A percentile compares a stretch with the other conserved stretches of the same genome.
Evolutionary conservation across 2,113 vertebrate species (phyloP).

Genomic region (Pachyramphus minor): DNA sequence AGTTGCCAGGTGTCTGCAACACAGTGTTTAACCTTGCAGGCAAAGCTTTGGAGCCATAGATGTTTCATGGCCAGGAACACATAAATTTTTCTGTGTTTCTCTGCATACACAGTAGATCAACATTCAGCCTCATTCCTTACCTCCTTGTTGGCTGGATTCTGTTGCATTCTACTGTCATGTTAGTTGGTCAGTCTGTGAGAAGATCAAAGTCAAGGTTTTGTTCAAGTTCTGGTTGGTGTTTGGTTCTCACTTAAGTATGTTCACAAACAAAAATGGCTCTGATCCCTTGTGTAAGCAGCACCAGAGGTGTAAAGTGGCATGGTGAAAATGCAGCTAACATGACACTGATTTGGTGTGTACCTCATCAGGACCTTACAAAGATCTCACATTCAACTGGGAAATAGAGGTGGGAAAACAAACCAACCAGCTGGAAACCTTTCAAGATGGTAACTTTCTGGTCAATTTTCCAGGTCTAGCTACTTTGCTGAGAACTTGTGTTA

Average conservation of each 20-base stretch:
- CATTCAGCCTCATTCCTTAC: background rate
- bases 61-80: background rate
- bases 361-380: background rate
- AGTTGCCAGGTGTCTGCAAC: background rate
- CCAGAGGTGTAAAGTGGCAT: background rate
- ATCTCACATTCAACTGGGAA: background rate
- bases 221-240: background rate
- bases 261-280: background rate
- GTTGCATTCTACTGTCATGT: background rate
- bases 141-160: background rate
- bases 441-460: background rate
- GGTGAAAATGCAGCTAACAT: accelerated
- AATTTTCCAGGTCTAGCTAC: background rate
- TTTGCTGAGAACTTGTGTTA: background rate
- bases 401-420: background rate
- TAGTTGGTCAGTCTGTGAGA: background rate
- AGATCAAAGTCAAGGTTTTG: background rate
- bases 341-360: background rate
- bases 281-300: background rate
- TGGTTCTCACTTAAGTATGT: background rate
- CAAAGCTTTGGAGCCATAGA: background rate
- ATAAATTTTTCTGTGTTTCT: background rate
- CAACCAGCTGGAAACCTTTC: background rate
- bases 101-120: background rate
- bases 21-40: background rate